Evolutionary conservation across 2,888 invertebrate species (phyloP), one percentile per base, ranked within the genome.

Genomic region (Acrobasis suavella): DNA sequence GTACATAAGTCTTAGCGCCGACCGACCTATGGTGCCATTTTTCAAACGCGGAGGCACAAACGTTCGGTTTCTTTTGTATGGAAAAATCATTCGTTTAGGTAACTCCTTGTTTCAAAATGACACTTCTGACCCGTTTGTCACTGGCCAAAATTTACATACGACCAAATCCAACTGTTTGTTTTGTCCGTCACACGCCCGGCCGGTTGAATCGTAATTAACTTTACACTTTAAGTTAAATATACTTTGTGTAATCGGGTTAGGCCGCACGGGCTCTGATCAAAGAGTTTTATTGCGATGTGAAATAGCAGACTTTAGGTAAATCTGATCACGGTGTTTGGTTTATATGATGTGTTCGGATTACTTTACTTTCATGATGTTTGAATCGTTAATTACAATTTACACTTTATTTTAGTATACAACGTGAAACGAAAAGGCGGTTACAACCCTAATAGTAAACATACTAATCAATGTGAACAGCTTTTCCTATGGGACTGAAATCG

Each of bases 191-290:
- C 73, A 73, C 68, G 67, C 73, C 72, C 67, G 66, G 64, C 70
- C 68, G 70, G 63, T 67, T 68, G 70, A 67, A 72, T 69, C 71
- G 72, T 85, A 85, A 85, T 85, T 83, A 82, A 81, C 80, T 81
- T 84, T 79, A 78, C 76, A 76, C 76, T 82, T 78, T 70, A 77
- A 78, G 73, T 77, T 77, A 74, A 76, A 77, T 72, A 72, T 78
- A 68, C 69, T 68, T 69, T 62, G 71, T 69, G 67, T 75, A 77
- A 79, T 77, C 71, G 52, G 69, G 63, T 70, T 66, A 65, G 64
- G 51, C 51, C 55, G 46, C 37, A 32, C 16, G 50, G 39, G 37
- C 39, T 39, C 51, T 60, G 51, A 38, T 59, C 50, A 60, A 38
- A 16, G 37, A 49, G 62, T 62, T 62, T 61, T 62, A 14, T 55